phyloP scores from a whole-genome alignment of 53 echinoderm and acorn worm species.

The Actinopyga echinites region DNA sequence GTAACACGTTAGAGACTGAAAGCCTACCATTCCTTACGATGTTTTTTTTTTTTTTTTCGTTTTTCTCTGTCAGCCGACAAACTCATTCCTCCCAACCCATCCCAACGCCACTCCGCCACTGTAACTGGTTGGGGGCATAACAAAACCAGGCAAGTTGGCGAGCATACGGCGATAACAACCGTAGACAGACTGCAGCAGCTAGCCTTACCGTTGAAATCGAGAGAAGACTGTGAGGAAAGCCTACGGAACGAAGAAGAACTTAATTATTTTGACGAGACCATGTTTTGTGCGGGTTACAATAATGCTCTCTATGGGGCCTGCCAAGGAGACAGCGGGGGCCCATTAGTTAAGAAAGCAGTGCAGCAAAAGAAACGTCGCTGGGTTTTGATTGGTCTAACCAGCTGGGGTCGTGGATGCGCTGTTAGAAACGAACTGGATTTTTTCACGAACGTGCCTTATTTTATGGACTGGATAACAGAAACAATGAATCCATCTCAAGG shows the following conservation, averaged over 20 bases:
- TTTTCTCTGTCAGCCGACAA: no score
- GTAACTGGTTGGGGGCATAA: slow-evolving; percentile 14
- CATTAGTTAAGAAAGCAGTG: neutral
- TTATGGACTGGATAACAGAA: slow-evolving; percentile 12
- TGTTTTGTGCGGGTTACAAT: no score
- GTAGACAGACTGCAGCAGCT: neutral
- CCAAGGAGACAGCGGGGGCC: neutral
- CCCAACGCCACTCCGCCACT: neutral
- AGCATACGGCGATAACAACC: no score
- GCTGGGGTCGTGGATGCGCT: slow-evolving; percentile 20
- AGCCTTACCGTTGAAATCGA: neutral
- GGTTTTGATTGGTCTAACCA: slow-evolving; percentile 2
- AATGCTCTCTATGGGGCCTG: neutral
- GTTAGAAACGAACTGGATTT: slow-evolving; percentile 4
- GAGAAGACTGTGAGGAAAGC: neutral
- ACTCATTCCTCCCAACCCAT: no score
- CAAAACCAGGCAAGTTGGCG: neutral
- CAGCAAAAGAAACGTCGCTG: neutral
- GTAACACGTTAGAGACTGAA: no score
- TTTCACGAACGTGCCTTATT: slow-evolving; percentile 13
- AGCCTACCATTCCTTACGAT: no score
- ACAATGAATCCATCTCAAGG: neutral
- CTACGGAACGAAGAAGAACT: neutral
- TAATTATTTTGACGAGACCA: slow-evolving; percentile 1
- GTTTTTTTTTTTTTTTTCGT: no score